Evolutionary conservation across 2,888 invertebrate genomes (phyloP).

Genomic region (Dorcus parallelipipedus): DNA sequence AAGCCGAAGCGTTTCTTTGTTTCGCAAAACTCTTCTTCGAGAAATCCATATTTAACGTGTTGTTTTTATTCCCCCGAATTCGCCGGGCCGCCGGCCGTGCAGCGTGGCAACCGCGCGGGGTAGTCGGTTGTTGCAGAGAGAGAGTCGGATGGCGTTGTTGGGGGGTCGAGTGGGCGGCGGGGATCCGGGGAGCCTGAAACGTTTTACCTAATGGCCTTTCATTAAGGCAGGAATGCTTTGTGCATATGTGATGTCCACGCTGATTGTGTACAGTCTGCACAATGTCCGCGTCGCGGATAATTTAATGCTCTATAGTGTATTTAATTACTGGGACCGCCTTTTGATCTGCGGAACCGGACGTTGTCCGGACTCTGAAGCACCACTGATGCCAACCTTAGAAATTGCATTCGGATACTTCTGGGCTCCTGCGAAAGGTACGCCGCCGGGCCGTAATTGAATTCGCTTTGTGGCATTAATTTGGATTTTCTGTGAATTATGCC

Average conservation of each 20-base stretch:
- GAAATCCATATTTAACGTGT: constrained; percentile 14
- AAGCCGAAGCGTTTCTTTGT: constrained; percentile 19
- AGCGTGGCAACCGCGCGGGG: background rate
- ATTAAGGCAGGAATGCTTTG: constrained; percentile 50
- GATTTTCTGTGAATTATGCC: constrained; percentile 10
- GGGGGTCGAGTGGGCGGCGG: background rate
- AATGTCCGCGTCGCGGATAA: constrained; percentile 39
- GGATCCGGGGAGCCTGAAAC: constrained; percentile 30
- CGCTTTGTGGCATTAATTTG: constrained; percentile 25
- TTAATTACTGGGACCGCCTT: constrained; percentile 46
- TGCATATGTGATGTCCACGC: constrained; percentile 49
- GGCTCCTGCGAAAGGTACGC: background rate
- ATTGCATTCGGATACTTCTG: constrained; percentile 30
- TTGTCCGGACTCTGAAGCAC: constrained; percentile 42
- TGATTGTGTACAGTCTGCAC: constrained; percentile 44
- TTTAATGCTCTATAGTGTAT: constrained; percentile 49
- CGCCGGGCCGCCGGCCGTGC: background rate
- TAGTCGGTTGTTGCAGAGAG: background rate
- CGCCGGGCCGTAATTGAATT: constrained; percentile 31
- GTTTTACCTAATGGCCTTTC: constrained; percentile 50
- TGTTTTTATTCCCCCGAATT: constrained; percentile 14
- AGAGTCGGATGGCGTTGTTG: background rate
- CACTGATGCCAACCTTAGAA: constrained; percentile 37
- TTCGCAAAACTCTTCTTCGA: constrained; percentile 10
- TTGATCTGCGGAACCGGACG: constrained; percentile 43